Evolutionary conservation across 2,797 vertebrate species (phyloP).

Genomic region (Chromis chromis): DNA sequence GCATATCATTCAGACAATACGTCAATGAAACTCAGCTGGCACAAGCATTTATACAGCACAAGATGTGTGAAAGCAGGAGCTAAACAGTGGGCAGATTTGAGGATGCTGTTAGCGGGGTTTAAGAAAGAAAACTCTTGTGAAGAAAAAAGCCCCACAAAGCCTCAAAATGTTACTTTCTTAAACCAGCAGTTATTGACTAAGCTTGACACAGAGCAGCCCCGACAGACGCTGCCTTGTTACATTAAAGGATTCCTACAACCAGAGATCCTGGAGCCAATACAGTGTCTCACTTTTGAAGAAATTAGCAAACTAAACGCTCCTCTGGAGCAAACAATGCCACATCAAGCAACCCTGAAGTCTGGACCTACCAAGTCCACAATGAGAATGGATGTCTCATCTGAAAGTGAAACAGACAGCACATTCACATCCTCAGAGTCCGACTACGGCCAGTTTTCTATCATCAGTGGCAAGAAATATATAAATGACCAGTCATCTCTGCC

Average conservation of each 20-base stretch:
- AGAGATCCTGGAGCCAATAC: slow-evolving; percentile 62
- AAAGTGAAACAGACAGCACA: slow-evolving; percentile 74
- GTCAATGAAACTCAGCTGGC: slow-evolving; percentile 58
- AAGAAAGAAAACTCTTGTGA: slow-evolving; percentile 27
- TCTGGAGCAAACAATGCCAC: slow-evolving; percentile 22
- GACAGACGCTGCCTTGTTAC: slow-evolving; percentile 13
- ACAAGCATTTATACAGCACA: slow-evolving; percentile 28
- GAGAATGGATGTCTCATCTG: slow-evolving; percentile 58
- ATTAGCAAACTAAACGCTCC: slow-evolving; percentile 74
- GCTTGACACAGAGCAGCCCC: slow-evolving; percentile 32
- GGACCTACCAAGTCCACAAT: neutral
- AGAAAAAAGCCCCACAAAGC: slow-evolving; percentile 21
- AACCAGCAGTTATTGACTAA: slow-evolving; percentile 38
- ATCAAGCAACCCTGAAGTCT: neutral
- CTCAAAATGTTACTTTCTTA: slow-evolving; percentile 12
- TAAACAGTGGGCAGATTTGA: slow-evolving; percentile 49
- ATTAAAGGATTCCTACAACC: slow-evolving; percentile 40
- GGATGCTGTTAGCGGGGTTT: slow-evolving; percentile 39
- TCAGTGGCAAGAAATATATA: slow-evolving; percentile 27
- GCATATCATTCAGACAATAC: slow-evolving; percentile 62
- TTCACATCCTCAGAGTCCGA: slow-evolving; percentile 76
- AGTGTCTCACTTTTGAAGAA: slow-evolving; percentile 79
- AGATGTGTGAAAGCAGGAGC: slow-evolving; percentile 31
- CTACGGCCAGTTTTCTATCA: slow-evolving; percentile 54
- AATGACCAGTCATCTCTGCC: slow-evolving; percentile 37